Conservation (phyloP, 2,113 vertebrate species). For the Hemicordylus capensis region DNA sequence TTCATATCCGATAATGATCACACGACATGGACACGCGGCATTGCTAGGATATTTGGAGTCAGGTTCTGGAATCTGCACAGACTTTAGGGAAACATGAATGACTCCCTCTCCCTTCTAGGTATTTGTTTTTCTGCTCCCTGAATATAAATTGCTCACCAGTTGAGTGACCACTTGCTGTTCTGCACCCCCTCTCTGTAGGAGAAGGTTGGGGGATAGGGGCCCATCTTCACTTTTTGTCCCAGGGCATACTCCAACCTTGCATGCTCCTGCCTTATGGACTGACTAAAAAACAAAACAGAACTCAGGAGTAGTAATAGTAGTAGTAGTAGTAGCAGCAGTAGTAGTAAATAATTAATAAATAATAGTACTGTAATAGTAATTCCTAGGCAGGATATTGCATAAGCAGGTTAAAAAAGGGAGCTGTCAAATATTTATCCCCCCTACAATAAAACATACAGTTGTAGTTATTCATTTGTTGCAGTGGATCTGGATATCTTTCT, state of each 20-base stretch:
- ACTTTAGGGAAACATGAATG: not conserved
- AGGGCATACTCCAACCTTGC: no score
- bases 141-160: no score
- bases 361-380: no score
- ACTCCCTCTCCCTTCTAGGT: not conserved
- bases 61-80: not conserved
- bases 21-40: not conserved
- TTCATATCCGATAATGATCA: slow-evolving; percentile 12
- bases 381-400: not conserved
- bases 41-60: slow-evolving; percentile 11
- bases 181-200: no score
- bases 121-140: not conserved
- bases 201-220: no score
- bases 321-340: no score
- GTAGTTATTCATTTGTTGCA: not conserved
- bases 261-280: no score
- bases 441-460: not conserved
- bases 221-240: no score
- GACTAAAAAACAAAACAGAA: not conserved
- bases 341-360: no score
- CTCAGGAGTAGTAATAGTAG: no score
- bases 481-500: not conserved
- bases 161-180: no score
- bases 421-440: not conserved
- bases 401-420: not conserved